Conservation (phyloP, 1,140 invertebrate species). For the Drosophila eugracilis region DNA sequence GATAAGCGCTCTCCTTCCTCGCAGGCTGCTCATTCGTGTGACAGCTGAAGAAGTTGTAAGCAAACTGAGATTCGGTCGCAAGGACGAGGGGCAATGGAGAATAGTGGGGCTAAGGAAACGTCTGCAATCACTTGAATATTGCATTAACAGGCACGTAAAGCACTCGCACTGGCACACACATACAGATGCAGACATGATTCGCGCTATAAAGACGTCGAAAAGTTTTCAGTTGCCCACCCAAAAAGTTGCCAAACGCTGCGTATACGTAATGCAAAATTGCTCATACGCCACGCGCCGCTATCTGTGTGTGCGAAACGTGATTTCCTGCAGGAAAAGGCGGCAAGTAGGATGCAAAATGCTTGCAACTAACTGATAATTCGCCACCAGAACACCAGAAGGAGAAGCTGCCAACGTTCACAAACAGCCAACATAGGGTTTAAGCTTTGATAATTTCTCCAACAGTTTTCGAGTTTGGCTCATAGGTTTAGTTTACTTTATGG, state of each 20-base stretch:
- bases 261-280: constrained; percentile 73
- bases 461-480: not conserved
- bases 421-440: constrained; percentile 15
- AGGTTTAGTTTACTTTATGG: too few relatives aligned
- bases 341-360: constrained; percentile 80
- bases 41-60: constrained; percentile 82
- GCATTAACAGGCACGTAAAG: constrained; percentile 82
- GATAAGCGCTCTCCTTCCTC: constrained; percentile 55
- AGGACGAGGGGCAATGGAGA: not conserved
- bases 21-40: constrained; percentile 71
- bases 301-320: constrained; percentile 60
- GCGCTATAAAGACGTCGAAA: constrained; percentile 79
- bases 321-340: constrained; percentile 59
- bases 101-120: constrained; percentile 33
- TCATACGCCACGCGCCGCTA: constrained; percentile 66
- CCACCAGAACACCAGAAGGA: constrained; percentile 13
- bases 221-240: constrained; percentile 51
- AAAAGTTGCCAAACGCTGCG: constrained; percentile 67
- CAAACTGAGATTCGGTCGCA: constrained; percentile 19
- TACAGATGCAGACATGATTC: constrained; percentile 33
- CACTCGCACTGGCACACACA: constrained; percentile 40
- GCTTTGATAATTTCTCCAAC: constrained; percentile 7
- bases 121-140: constrained; percentile 84
- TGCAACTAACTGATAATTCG: constrained; percentile 82
- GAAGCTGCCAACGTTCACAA: not conserved